These are phyloP conservation scores for Xiphophorus couchianus DNA, from an alignment of 2,113 vertebrate genomes.

Conservation along the genomic window DNA sequence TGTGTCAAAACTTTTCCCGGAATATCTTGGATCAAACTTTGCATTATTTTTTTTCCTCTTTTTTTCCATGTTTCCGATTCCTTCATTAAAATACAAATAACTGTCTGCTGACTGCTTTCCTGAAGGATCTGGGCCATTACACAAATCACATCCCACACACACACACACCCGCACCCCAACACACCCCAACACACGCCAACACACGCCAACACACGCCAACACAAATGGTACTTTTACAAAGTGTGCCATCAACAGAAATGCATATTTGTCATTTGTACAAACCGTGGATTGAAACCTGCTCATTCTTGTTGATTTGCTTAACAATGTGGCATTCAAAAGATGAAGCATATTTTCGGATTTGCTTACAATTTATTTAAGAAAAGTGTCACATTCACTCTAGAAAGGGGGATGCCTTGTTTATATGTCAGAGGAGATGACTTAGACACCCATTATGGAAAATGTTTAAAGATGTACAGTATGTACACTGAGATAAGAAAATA, in stretches of 20 bases:
- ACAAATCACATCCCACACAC: background rate
- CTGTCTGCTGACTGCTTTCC: conserved; percentile 48
- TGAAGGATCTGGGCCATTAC: conserved; percentile 15
- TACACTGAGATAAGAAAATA: too few relatives aligned
- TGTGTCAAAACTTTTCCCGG: conserved; percentile 70
- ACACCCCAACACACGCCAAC: background rate
- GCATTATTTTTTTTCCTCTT: conserved; percentile 51
- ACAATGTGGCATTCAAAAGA: too few relatives aligned
- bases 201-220: background rate
- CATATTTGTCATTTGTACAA: conserved; percentile 44
- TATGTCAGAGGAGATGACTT: background rate
- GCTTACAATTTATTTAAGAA: too few relatives aligned
- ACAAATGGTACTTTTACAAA: background rate
- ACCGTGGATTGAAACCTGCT: conserved; percentile 37
- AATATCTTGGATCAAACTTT: conserved; percentile 69
- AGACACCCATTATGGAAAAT: background rate
- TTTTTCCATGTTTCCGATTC: background rate
- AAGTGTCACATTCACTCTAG: too few relatives aligned
- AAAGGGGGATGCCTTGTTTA: too few relatives aligned
- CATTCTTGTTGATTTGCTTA: too few relatives aligned
- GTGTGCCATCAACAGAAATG: conserved; percentile 17
- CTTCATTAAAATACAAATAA: conserved; percentile 51
- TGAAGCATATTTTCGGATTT: too few relatives aligned
- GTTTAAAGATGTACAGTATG: too few relatives aligned
- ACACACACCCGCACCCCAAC: background rate